Evolutionary conservation across 2,888 invertebrate genomes (phyloP).

Genomic region (Morinoia aosen): DNA sequence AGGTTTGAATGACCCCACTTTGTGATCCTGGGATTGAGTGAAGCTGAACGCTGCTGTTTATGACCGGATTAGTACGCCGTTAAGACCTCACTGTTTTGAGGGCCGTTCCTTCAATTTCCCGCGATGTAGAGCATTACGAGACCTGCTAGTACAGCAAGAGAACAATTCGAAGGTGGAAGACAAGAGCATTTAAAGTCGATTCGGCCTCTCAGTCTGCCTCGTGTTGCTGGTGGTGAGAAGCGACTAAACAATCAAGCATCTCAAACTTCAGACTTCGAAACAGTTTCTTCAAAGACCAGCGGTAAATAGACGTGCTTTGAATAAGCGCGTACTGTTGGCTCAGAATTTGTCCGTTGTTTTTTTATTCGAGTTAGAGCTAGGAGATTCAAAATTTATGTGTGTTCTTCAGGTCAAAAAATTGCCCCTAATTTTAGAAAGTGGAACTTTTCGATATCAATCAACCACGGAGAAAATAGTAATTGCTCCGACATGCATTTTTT

Average conservation of each 20-base stretch:
- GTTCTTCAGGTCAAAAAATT: too few species aligned
- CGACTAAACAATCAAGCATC: not conserved
- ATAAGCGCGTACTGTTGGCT: not conserved
- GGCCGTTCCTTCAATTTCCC: not conserved
- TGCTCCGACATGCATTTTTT: too few species aligned
- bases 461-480: too few species aligned
- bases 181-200: not conserved
- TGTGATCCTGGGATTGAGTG: not conserved
- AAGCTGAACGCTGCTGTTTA: not conserved
- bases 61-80: not conserved
- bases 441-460: too few species aligned
- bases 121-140: not conserved
- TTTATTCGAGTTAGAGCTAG: not conserved
- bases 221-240: not conserved
- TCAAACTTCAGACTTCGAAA: not conserved
- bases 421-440: too few species aligned
- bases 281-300: not conserved
- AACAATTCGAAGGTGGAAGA: not conserved
- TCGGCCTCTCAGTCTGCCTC: not conserved
- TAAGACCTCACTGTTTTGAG: not conserved
- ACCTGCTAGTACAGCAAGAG: not conserved
- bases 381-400: too few species aligned
- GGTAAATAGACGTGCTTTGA: not conserved
- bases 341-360: not conserved
- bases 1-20: not conserved